Evolutionary conservation across 2,888 invertebrate species (phyloP).

Genomic region (Hirtodrosophila histrioides): DNA sequence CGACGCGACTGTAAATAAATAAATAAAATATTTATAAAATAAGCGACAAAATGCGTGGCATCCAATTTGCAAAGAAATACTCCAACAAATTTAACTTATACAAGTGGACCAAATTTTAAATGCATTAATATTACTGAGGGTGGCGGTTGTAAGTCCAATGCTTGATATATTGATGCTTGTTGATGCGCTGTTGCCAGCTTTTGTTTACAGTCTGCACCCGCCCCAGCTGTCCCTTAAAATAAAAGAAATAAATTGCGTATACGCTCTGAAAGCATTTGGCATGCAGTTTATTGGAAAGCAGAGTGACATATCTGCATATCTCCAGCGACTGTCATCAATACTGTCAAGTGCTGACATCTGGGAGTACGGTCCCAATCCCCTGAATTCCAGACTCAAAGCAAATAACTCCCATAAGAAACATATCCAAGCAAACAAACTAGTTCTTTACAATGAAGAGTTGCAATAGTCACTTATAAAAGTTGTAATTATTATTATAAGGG

Average conservation of each 20-base stretch:
- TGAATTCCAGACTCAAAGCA: conserved; percentile 20
- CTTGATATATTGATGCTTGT: conserved; percentile 17
- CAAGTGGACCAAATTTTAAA: conserved; percentile 7
- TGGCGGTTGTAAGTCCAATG: background rate
- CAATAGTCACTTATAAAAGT: background rate
- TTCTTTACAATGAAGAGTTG: conserved; percentile 1
- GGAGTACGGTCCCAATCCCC: conserved; percentile 21
- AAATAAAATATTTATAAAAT: conserved; percentile 64
- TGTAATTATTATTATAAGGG: too few relatives aligned
- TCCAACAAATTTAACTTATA: background rate
- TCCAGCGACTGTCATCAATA: conserved; percentile 35
- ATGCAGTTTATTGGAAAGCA: conserved; percentile 62
- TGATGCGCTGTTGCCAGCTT: conserved; percentile 16
- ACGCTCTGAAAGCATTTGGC: conserved; percentile 48
- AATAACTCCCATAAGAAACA: conserved; percentile 13
- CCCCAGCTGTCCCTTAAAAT: conserved; percentile 17
- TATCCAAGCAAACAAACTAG: conserved; percentile 3
- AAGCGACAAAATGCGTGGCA: conserved; percentile 5
- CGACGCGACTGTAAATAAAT: conserved; percentile 57
- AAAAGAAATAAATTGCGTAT: conserved; percentile 54
- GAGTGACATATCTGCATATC: conserved; percentile 59
- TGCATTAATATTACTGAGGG: background rate
- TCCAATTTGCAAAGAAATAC: conserved; percentile 4
- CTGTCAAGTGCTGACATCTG: conserved; percentile 44
- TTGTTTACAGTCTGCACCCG: too few relatives aligned